Percentiles rank a stretch among this genome's conserved stretches.
phyloP scores from a whole-genome alignment of 2,888 invertebrate species.

The Ophraella communa region DNA sequence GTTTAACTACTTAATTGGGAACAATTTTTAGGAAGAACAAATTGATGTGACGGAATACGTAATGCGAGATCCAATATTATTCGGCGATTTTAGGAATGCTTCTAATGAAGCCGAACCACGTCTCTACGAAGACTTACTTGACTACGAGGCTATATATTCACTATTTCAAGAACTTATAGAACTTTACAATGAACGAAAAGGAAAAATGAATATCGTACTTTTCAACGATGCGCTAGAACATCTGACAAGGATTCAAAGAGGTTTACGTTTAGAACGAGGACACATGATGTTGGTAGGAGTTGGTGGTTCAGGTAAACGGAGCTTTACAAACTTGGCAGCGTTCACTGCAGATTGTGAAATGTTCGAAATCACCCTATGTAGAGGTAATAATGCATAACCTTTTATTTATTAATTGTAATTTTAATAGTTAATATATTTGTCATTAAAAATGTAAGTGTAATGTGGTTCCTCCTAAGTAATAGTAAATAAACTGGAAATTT shows the following conservation, averaged over 20 bases:
- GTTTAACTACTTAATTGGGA: too few relatives aligned
- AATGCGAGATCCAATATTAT: conserved; percentile 82
- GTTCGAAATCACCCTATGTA: conserved; percentile 82
- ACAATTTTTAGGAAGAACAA: conserved; percentile 52
- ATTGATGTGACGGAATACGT: conserved; percentile 68
- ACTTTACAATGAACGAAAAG: conserved; percentile 80
- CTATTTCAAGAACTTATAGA: conserved; percentile 90
- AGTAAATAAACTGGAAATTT: not conserved
- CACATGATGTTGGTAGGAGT: conserved; percentile 87
- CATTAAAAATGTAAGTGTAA: not conserved
- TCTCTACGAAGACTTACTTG: conserved; percentile 87
- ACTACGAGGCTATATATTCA: conserved; percentile 87
- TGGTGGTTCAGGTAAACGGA: conserved; percentile 89
- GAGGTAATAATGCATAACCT: too few relatives aligned
- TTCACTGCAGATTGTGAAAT: conserved; percentile 84
- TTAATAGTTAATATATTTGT: too few relatives aligned
- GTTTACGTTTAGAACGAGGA: conserved; percentile 81
- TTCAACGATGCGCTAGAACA: conserved; percentile 94
- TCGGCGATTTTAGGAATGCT: conserved; percentile 88
- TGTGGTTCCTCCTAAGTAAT: too few relatives aligned
- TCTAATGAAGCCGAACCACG: conserved; percentile 79
- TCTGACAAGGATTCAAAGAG: conserved; percentile 84
- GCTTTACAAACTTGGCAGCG: conserved; percentile 78
- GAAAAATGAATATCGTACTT: conserved; percentile 80
- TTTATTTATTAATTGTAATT: too few relatives aligned